phyloP scores from a whole-genome alignment of 1,140 invertebrate genomes.

The Helicorthomorpha holstii region DNA sequence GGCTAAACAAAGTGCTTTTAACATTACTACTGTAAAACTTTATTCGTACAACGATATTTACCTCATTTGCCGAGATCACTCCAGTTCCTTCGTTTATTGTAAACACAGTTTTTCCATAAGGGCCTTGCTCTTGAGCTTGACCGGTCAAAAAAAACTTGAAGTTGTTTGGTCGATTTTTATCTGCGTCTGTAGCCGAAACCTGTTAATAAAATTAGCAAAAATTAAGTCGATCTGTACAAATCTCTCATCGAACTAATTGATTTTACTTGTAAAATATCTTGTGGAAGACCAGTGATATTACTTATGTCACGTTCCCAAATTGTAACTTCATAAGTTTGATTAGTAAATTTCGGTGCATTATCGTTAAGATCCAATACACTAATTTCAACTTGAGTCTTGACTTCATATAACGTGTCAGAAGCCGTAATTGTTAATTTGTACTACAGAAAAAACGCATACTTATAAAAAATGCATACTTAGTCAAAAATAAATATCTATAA shows the following conservation, averaged over 20 bases:
- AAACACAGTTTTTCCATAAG: neutral
- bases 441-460: constrained; percentile 17
- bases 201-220: neutral
- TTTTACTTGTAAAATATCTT: constrained; percentile 1
- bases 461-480: neutral
- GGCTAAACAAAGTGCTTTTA: constrained; percentile 25
- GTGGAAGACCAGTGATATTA: neutral
- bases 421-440: constrained; percentile 57
- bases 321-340: constrained; percentile 14
- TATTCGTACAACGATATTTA: neutral
- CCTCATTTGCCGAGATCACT: neutral
- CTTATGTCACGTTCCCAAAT: constrained; percentile 16
- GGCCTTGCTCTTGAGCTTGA: neutral
- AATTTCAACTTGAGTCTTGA: constrained; percentile 54
- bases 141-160: constrained; percentile 3
- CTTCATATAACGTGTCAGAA: constrained; percentile 56
- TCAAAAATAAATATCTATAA: neutral
- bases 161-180: constrained; percentile 4
- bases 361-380: constrained; percentile 58
- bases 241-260: too few species aligned
- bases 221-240: neutral
- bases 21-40: neutral
- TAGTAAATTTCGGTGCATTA: constrained; percentile 54
- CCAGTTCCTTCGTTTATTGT: neutral
- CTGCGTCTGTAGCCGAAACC: constrained; percentile 1